Base-by-base conservation (phyloP, 2,888 invertebrate genomes). In the Cinara cedri region DNA sequence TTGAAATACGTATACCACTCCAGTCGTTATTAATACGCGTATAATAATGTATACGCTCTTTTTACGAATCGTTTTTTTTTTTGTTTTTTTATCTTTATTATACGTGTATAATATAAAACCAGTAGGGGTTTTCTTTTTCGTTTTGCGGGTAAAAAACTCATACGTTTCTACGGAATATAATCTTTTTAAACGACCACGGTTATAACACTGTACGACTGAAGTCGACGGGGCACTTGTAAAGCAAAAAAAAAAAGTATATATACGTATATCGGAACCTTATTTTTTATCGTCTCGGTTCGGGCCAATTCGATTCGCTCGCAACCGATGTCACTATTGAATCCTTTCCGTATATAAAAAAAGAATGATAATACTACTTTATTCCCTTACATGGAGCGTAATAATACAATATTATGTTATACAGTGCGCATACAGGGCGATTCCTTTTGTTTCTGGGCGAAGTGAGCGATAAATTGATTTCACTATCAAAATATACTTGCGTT, bases 241-340 rank as follows among this genome's bases (percentile, higher is more conserved):
- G 34, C n/a, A n/a, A n/a, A 34, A 49, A 46, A 46, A 71, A n/a
- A 46, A 21, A 24, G 42, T 44, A 11, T 24, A 55, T 24, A 19
- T 19, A 60, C 14, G 6, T 6, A 34, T 34, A 34, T 57, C 24
- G n/a, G 51, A 51, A 63, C 62, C 49, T 34, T 34, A 34, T 34
- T 62, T 21, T 42, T 63, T 34, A 24, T 57, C 44, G 24, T 72
- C n/a, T n/a, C 8, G 8, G 51, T 74, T 24, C 21, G 63, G 34
- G 34, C 34, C 72, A 51, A 63, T 62, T 63, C 51, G 62, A 74
- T 34, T 63, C 6, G 63, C 11, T 54, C 74, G 16, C 51, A 74
- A 6, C 34, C 34, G 74, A 74, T 54, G 74, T 74, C 62, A 42
- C 21, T 51, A 9, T 49, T 34, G 63, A 34, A 63, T 74, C 63